Evolutionary conservation across 2,888 invertebrate species (phyloP), one percentile per base, ranked within the genome.

Genomic region (Eupeodes luniger): DNA sequence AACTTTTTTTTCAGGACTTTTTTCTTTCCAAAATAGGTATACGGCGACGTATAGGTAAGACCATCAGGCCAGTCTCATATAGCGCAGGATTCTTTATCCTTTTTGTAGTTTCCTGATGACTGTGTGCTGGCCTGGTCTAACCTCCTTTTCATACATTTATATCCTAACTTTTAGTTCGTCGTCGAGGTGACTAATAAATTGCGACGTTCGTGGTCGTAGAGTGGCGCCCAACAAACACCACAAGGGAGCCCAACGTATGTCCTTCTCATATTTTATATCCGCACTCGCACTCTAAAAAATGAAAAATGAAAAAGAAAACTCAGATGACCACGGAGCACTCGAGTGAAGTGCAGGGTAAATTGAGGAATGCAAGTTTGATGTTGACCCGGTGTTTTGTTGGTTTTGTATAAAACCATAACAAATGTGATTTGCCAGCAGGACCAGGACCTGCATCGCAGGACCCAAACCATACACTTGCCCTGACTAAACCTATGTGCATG

Each of bases 341-440:
- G 27, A 66, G 40, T 70, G 59, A 88, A 88, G 81, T 78, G 82
- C 82, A 69, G 72, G 53, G 69, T 44, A 86, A 86, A 82, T 72
- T 75, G 77, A 81, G 74, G 69, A 85, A 84, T 88, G 81, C 84
- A 84, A 75, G 66, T 81, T 78, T 81, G 83, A 69, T 75, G 72
- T 81, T 79, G 66, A 40, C 57, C 62, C 49, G 74, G 74, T 64
- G 55, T 74, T 80, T 61, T 62, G 87, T 69, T 80, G 84, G 87
- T 74, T 80, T 75, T 69, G 78, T 80, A 74, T 85, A 88, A 66
- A 89, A 89, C 85, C 85, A 85, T 89, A 89, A 89, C 82, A 89
- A 89, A 89, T 89, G 89, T 89, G 89, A 85, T 89, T 89, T 81
- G 88, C 72, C n/a, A n/a, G 72, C 69, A 85, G 75, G 76, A 80